Conservation (phyloP, 2,888 invertebrate genomes). For the Hydraecia micacea region DNA sequence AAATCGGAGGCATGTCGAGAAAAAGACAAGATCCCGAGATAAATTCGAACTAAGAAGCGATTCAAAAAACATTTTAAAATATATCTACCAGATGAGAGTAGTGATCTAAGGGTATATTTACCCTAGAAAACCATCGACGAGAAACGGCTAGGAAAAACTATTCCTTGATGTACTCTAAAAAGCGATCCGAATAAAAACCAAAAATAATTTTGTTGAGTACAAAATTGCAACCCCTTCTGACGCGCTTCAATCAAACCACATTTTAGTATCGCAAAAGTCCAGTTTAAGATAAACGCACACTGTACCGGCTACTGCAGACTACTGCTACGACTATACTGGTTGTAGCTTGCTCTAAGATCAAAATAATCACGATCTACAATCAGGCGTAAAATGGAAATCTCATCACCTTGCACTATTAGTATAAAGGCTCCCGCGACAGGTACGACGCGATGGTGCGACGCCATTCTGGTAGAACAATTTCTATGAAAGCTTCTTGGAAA, state of each 20-base stretch:
- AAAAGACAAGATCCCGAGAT: background rate
- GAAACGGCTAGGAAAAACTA: background rate
- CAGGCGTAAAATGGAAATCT: background rate
- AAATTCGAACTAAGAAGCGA: background rate
- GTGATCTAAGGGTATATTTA: background rate
- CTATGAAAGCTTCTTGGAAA: too few relatives aligned
- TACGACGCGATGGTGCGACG: too few relatives aligned
- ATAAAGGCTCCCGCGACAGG: too few relatives aligned
- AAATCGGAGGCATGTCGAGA: background rate
- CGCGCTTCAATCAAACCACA: background rate
- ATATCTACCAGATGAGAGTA: background rate
- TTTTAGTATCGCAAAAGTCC: background rate
- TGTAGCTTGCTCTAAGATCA: background rate
- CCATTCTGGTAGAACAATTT: too few relatives aligned
- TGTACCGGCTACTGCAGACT: background rate
- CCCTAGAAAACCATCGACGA: background rate
- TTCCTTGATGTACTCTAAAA: background rate
- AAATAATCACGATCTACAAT: background rate
- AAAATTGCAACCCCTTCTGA: background rate
- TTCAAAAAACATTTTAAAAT: background rate
- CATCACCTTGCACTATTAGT: background rate
- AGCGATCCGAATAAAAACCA: background rate
- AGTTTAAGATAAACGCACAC: background rate
- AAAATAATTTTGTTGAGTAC: background rate
- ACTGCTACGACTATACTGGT: background rate